A percentile compares a stretch with the other conserved stretches of the same genome.
phyloP scores from a whole-genome alignment of 2,113 vertebrate species.

The Peucedramus taeniatus region DNA sequence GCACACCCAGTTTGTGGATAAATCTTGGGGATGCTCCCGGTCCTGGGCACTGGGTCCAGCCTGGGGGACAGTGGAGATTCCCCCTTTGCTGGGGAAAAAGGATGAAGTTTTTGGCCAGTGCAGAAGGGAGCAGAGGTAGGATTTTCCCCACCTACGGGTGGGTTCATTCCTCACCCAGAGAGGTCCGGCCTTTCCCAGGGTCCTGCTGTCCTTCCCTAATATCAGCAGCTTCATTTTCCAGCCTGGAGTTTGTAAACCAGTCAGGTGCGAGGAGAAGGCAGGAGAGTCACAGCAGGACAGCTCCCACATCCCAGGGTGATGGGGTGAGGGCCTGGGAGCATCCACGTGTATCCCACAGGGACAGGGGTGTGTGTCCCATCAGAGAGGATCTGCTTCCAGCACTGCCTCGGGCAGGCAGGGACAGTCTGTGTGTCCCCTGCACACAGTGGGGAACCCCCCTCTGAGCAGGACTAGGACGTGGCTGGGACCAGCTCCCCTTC shows the following conservation, averaged over 20 bases:
- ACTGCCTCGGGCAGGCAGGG: slow-evolving; percentile 80
- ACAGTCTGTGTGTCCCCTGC: slow-evolving; percentile 85
- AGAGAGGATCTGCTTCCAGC: neutral
- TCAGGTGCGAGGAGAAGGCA: neutral
- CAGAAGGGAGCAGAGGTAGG: too few relatives aligned
- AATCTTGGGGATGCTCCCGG: neutral
- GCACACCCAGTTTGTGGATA: neutral
- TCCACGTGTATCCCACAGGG: neutral
- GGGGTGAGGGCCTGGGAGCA: neutral
- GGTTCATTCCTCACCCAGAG: neutral
- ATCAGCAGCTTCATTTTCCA: neutral
- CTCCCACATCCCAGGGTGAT: neutral
- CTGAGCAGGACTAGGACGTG: neutral
- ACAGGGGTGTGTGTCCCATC: neutral
- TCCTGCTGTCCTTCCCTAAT: neutral
- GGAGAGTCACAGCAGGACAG: neutral
- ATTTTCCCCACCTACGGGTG: neutral
- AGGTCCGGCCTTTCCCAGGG: too few relatives aligned
- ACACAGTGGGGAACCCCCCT: slow-evolving; percentile 12
- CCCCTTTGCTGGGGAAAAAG: neutral
- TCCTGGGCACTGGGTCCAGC: neutral
- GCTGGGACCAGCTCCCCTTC: neutral
- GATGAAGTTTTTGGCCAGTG: neutral
- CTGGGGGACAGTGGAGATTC: neutral
- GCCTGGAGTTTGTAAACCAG: neutral